Base-by-base conservation (phyloP, 2,888 invertebrate genomes). In the Octonoba sinensis region DNA sequence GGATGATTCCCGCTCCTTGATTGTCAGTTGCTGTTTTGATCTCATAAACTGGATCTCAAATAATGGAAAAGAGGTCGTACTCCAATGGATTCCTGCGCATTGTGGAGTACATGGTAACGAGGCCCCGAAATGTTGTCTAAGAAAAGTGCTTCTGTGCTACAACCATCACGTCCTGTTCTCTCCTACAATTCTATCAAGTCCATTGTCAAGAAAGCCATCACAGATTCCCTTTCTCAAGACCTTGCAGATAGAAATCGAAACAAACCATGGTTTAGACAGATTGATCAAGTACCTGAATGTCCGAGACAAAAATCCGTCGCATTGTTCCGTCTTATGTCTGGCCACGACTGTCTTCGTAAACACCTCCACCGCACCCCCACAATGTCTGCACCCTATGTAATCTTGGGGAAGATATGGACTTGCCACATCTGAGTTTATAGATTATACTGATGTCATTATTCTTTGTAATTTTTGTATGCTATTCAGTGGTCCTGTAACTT, bases 11-110 rank as follows among this genome's bases (percentile, higher is more conserved):
- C 64, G 0, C 46, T 47, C 18, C 20, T 47, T 20, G 8, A 20
- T 18, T 64, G 46, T 64, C 46, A n/a, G 44, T 46, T n/a, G 51
- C 18, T 51, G 51, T 51, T 51, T 64, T 20, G 64, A 64, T 64
- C 64, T 64, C 13, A 44, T n/a, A n/a, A n/a, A n/a, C n/a, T n/a
- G n/a, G n/a, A n/a, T 44, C 20, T 64, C 18, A n/a, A 64, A 20
- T 44, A 64, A 18, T 0, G 64, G 8, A n/a, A 64, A 46, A 64
- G 6, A 44, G 1, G 47, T 47, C 3, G 3, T 64, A 44, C 46
- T 47, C 46, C 15, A 64, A 20, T 46, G 46, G 46, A 64, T 12
- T 6, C 51, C 1, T 51, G 16, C 51, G 3, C 3, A 51, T 51
- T 15, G 16, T 15, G 51, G n/a, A 18, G 51, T 64, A 44, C 0